Conservation (phyloP, 2,797 vertebrate genomes). For the Coreius guichenoti region DNA sequence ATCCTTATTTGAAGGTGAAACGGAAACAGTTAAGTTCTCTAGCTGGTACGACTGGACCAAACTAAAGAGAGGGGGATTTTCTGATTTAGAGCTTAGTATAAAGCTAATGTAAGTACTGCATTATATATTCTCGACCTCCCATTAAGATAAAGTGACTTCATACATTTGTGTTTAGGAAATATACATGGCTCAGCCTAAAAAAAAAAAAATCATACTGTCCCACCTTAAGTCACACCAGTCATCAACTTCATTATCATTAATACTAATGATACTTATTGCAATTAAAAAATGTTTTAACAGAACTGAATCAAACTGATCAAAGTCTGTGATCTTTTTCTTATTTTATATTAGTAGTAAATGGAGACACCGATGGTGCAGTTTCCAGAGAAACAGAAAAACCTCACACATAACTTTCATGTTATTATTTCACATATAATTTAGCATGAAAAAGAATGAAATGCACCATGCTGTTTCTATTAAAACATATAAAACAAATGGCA, state of each 20-base stretch:
- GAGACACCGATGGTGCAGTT: not conserved
- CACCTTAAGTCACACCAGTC: not conserved
- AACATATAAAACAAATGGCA: not conserved
- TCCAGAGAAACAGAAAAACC: not conserved
- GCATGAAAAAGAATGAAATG: not conserved
- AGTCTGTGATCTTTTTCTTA: not conserved
- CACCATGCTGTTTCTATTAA: not conserved
- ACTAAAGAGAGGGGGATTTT: not conserved
- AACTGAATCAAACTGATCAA: not conserved
- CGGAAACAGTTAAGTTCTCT: not conserved
- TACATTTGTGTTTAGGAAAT: not conserved
- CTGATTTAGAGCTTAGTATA: conserved; percentile 5
- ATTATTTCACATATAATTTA: not conserved
- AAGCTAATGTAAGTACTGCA: not conserved
- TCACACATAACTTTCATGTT: not conserved
- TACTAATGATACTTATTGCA: not conserved
- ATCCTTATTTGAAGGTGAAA: not conserved
- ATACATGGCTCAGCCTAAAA: not conserved
- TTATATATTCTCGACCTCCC: not conserved
- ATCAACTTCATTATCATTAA: not conserved
- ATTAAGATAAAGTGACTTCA: not conserved
- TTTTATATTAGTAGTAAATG: not conserved
- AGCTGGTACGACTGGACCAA: not conserved
- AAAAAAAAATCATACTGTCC: not conserved
- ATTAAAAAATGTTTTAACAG: not conserved